These are phyloP conservation scores for Pangasianodon hypophthalmus DNA, from an alignment of 2,113 vertebrate genomes.

Conservation along the genomic window DNA sequence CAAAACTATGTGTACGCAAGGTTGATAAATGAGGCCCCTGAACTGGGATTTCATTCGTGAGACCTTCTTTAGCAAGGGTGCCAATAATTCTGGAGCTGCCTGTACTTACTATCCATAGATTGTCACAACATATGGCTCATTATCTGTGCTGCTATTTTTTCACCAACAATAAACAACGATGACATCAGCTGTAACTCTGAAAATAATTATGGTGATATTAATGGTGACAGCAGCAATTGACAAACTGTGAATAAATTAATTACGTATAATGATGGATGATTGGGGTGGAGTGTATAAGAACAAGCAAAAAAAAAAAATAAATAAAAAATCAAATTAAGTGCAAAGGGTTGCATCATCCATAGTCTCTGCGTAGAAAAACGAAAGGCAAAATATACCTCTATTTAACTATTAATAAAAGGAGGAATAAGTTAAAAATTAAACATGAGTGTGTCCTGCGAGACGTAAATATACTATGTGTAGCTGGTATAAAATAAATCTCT, in stretches of 20 bases:
- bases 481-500: neutral
- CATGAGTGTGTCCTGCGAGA: neutral
- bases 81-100: neutral
- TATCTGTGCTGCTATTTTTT: slow-evolving; percentile 9
- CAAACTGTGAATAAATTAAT: neutral
- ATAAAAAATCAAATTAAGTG: neutral
- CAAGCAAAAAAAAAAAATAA: neutral
- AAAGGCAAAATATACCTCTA: neutral
- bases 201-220: neutral
- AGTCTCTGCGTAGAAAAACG: neutral
- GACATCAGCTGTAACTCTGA: neutral
- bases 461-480: neutral
- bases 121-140: slow-evolving; percentile 27
- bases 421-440: neutral
- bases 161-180: neutral
- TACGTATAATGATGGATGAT: neutral
- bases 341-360: neutral
- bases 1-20: neutral
- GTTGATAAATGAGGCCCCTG: neutral
- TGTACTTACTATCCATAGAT: neutral
- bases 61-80: neutral
- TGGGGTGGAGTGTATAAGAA: neutral
- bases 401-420: neutral
- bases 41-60: neutral
- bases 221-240: neutral